A percentile compares a stretch with the other conserved stretches of the same genome.
These are phyloP conservation scores for Lepus europaeus DNA, from an alignment of 2,113 vertebrate species.

Conservation along the genomic window DNA sequence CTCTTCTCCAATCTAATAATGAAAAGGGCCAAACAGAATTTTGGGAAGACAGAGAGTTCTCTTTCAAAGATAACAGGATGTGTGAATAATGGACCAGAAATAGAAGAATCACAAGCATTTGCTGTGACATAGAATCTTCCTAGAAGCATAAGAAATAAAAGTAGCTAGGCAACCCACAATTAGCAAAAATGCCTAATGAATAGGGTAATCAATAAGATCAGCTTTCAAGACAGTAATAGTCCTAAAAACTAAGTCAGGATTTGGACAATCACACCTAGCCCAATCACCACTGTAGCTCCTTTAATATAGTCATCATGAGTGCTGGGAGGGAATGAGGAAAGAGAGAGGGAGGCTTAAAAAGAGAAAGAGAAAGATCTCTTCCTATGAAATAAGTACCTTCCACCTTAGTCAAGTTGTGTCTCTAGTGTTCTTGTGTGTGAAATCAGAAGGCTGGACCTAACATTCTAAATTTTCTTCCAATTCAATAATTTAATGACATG, in stretches of 20 bases:
- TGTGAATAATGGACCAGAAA: background rate
- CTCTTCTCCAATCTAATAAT: background rate
- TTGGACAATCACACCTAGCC: background rate
- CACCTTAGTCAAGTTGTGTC: background rate
- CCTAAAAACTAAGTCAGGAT: background rate
- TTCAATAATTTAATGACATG: constrained; percentile 43
- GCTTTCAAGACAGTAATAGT: background rate
- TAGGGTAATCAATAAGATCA: background rate
- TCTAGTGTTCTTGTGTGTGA: constrained; percentile 20
- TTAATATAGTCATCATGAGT: rapidly evolving
- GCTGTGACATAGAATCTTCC: background rate
- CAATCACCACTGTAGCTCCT: background rate
- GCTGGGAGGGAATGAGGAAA: background rate
- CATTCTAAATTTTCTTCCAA: constrained; percentile 33
- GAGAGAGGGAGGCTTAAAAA: background rate
- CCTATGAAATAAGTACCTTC: background rate
- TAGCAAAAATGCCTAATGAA: background rate
- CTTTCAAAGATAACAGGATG: background rate
- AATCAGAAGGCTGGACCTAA: constrained; percentile 29
- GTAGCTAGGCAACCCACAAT: background rate
- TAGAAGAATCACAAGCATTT: background rate
- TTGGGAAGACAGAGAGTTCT: background rate
- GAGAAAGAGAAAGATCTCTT: background rate
- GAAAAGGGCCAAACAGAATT: background rate
- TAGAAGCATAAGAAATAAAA: background rate